phyloP scores from a whole-genome alignment of 1,140 invertebrate species.

The Adelges cooleyi region DNA sequence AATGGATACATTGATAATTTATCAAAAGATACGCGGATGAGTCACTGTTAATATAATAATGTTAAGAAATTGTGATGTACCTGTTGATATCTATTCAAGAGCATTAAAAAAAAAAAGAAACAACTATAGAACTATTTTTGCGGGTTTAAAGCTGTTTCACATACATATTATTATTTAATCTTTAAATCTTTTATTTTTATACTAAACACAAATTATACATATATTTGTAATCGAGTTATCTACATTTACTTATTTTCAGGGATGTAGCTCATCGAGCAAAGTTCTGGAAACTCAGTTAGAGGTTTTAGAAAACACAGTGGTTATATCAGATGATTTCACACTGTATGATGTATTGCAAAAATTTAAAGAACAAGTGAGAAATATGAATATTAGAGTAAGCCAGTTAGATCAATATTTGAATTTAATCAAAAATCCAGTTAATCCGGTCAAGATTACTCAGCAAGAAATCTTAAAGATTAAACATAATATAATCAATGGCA shows the following conservation, averaged over 20 bases:
- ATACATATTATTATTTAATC: neutral
- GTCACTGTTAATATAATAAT: too few relatives aligned
- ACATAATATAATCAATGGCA: neutral
- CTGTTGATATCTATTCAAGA: neutral
- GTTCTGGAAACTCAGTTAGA: neutral
- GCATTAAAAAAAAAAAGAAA: neutral
- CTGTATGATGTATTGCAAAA: neutral
- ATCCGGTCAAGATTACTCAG: neutral
- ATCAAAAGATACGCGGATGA: too few relatives aligned
- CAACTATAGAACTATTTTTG: too few relatives aligned
- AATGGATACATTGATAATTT: too few relatives aligned
- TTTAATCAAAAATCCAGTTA: neutral
- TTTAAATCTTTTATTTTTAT: neutral
- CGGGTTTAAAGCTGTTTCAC: too few relatives aligned
- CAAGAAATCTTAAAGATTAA: conserved; percentile 2
- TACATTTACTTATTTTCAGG: neutral
- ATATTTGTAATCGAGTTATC: neutral
- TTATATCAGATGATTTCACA: neutral
- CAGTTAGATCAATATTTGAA: neutral
- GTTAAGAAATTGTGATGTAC: too few relatives aligned
- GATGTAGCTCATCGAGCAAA: neutral
- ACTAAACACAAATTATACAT: neutral
- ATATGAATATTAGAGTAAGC: neutral
- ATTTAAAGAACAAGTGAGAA: neutral
- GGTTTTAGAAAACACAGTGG: neutral